Evolutionary conservation across 2,888 invertebrate species (phyloP), one percentile per base, ranked within the genome.

Genomic region (Lissocephala sabroskyi): DNA sequence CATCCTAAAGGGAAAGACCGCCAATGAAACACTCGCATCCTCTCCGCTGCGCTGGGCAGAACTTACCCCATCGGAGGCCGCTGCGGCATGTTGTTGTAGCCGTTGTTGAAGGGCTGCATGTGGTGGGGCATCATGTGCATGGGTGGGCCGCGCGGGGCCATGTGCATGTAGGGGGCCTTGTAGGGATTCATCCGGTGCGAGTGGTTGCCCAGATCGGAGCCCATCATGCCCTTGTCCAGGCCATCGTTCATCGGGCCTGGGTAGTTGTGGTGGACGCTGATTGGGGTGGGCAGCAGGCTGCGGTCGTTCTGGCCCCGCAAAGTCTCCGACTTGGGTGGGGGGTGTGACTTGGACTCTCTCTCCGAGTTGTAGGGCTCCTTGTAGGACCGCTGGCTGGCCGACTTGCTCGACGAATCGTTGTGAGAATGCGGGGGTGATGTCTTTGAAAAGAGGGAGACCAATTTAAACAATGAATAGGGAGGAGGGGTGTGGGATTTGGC

Each of bases 251-350:
- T 23, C 7, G 50, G 54, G 10, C 59, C 62, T 11, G 41, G 54
- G 36, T 67, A 74, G 18, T 56, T 65, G 10, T 59, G 62, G 16
- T 65, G 62, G 2, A 37, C 41, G 14, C 50, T 54, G 17, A 68
- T 45, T 5, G 75, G 71, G 3, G 71, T 70, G 0, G 71, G 71
- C 17, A 71, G 30, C 1, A 71, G 60, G 32, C 71, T 70, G 2
- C 75, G 56, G 11, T 71, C 70, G 32, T 50, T 56, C 26, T 49
- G 48, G 1, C 45, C 47, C 3, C 51, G 52, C 9, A 49, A 41
- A 10, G 13, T 53, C 5, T 59, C 62, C 16, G 19, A 63, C 13
- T 3, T 52, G n/a, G 11, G 43, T 5, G 29, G 18, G 5, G 40
- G 50, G 14, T 23, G 23, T 7, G 23, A 23, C 55, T 64, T 16